Evolutionary conservation across 2,797 vertebrate species (phyloP), one percentile per base, ranked within the genome.

Genomic region (Epinephelus awoara): DNA sequence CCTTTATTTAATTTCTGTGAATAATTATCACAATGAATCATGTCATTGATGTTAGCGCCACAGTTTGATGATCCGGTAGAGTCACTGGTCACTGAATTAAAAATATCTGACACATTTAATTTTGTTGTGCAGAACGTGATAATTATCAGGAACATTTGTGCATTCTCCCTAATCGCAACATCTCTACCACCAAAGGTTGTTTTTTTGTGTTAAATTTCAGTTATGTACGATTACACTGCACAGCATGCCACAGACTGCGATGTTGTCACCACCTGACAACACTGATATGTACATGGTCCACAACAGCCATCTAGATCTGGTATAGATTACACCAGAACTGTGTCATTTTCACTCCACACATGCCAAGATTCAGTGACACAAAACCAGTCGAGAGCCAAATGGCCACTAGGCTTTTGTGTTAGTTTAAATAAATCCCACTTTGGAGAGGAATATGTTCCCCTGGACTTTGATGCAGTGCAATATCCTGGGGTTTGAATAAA

Each of bases 401-500:
- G 46, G 76, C 84, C 75, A 63, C 62, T 44, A 46, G 86, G 75
- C 67, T 84, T 89, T 81, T 88, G 83, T 91, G 69, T 82, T 80
- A 68, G 68, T 84, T 85, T 81, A 82, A 86, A 89, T 87, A 81
- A 85, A 91, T 79, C 65, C 66, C 80, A 75, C 55, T 80, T 70
- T 77, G 57, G 69, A 89, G 68, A 75, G 63, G 73, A 72, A 82
- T 80, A 46, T 62, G 49, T 75, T 85, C 77, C 79, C 70, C 74
- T 73, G 74, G 80, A 85, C 66, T 71, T 50, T 74, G 87, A 83
- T 75, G 76, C 57, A 68, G 14, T 75, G 79, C 65, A 54, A 57
- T 77, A 72, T 85, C 70, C 84, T 38, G 71, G 50, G 79, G 82
- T 85, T 90, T 89, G 67, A 77, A 83, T 83, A 83, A 86, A 91